Percentiles rank a stretch among this genome's conserved stretches.
Conservation (phyloP, 2,888 invertebrate species). For the Ctenicera cuprea region DNA sequence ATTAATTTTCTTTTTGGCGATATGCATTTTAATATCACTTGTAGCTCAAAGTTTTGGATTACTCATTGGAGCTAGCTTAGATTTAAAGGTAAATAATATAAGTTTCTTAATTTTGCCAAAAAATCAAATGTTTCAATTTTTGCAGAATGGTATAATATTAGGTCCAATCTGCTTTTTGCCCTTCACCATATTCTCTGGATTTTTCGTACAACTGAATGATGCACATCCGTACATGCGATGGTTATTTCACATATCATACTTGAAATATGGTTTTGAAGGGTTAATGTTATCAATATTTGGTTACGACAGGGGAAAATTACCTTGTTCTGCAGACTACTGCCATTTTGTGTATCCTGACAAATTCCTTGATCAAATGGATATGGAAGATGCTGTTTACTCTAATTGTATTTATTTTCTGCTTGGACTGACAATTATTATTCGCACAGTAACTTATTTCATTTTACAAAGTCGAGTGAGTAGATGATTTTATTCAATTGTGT, state of each 20-base stretch:
- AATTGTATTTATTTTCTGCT: slow-evolving; percentile 80
- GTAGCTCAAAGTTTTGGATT: slow-evolving; percentile 92
- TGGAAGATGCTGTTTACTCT: slow-evolving; percentile 80
- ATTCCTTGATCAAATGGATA: slow-evolving; percentile 85
- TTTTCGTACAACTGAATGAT: slow-evolving; percentile 90
- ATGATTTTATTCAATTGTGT: slow-evolving; percentile 16
- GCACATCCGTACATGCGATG: slow-evolving; percentile 87
- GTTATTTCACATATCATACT: slow-evolving; percentile 91
- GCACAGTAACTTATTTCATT: slow-evolving; percentile 80
- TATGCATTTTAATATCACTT: slow-evolving; percentile 85
- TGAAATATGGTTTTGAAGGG: slow-evolving; percentile 93
- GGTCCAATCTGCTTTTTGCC: slow-evolving; percentile 93
- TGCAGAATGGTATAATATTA: slow-evolving; percentile 92
- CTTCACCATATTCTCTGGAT: slow-evolving; percentile 93
- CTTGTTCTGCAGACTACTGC: slow-evolving; percentile 86
- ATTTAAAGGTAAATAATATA: slow-evolving; percentile 80
- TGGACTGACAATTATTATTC: slow-evolving; percentile 78
- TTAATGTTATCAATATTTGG: slow-evolving; percentile 89
- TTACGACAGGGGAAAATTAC: slow-evolving; percentile 83
- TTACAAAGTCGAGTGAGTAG: slow-evolving; percentile 68
- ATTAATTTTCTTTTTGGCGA: slow-evolving; percentile 82
- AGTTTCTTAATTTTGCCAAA: not conserved
- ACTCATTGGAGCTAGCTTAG: slow-evolving; percentile 88
- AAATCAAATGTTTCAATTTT: too few relatives aligned
- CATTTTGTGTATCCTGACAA: slow-evolving; percentile 82